Conservation (phyloP, 2,888 invertebrate species). For the Heliconius hortense region DNA sequence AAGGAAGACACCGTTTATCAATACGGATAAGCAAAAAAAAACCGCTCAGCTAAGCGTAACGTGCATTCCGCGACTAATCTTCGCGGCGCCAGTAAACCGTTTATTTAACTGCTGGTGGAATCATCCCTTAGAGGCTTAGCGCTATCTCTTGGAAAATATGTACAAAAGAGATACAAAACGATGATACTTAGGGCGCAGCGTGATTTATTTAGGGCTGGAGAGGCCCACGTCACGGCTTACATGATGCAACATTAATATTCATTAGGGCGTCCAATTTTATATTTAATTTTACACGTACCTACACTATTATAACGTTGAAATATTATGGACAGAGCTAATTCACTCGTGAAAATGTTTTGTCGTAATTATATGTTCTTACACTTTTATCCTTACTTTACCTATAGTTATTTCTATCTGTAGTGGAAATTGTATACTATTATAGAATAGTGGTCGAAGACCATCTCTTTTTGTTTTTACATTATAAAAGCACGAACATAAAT, state of each 20-base stretch:
- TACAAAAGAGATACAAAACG: conserved; percentile 52
- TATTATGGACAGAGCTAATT: background rate
- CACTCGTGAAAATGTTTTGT: background rate
- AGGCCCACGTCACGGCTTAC: conserved; percentile 69
- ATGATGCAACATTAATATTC: conserved; percentile 74
- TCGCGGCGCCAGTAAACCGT: conserved; percentile 42
- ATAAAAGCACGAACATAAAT: too few relatives aligned
- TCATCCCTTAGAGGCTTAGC: conserved; percentile 42
- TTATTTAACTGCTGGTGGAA: conserved; percentile 41
- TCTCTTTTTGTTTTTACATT: too few relatives aligned
- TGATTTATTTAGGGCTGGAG: conserved; percentile 68
- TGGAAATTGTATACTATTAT: too few relatives aligned
- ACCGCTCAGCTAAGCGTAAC: conserved; percentile 25
- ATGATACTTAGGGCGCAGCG: conserved; percentile 57
- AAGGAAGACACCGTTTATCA: conserved; percentile 28
- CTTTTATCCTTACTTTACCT: background rate
- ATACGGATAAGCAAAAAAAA: conserved; percentile 31
- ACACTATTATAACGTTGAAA: background rate
- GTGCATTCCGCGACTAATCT: conserved; percentile 39
- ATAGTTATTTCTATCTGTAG: too few relatives aligned
- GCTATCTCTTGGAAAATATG: conserved; percentile 47
- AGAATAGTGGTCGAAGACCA: too few relatives aligned
- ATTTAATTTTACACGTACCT: conserved; percentile 41
- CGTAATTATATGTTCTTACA: background rate
- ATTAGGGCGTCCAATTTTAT: conserved; percentile 68